Base-by-base conservation (phyloP, 64 coral and sea anemone genomes). In the Hydrozoanthus tunicans region DNA sequence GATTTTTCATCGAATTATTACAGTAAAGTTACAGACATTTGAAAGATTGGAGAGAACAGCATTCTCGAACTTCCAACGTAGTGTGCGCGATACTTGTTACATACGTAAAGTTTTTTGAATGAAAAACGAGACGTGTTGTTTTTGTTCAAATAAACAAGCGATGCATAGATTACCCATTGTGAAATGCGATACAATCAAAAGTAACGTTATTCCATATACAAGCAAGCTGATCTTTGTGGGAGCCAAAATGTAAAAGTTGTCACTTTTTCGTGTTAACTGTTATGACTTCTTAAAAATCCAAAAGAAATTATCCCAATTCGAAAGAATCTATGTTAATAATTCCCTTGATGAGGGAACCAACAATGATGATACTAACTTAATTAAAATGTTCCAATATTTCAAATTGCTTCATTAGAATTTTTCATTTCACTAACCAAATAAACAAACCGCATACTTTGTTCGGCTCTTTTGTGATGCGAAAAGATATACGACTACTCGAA, bases 381-480 rank as follows among this genome's bases (percentile, higher is more conserved):
- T 43, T 43, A 43, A 1, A 59, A n/a, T 13, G 68, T 73, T 86
- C 13, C 68, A 75, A 75, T 51, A 71, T 59, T 26, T 51, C 14
- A 73, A 13, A 59, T 88, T 74, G 24, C 56, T 24, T 88, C 15
- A 88, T 88, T 88, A 88, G 84, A 88, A 88, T 88, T 88, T 88
- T 88, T 88, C 84, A 88, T 88, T 88, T 88, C 68, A n/a, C 56
- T 73, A 24, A 74, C 6, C 84, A 88, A 88, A 88, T 88, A 88
- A 88, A 88, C 84, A 88, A 88, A 75, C 58, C 58, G 55, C 58
- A 74, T 60, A 73, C 27, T 75, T 60, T 59, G 70, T 88, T 74
- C 84, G 8, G 56, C 26, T 88, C 83, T 26, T 86, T 86, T 69
- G 68, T 73, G 72, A 73, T 25, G 54, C 9, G 57, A 43, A 59